Percentiles rank a stretch among this genome's conserved stretches.
These are phyloP conservation scores for Epicampocera succincta DNA, from an alignment of 2,888 invertebrate species.

Conservation along the genomic window DNA sequence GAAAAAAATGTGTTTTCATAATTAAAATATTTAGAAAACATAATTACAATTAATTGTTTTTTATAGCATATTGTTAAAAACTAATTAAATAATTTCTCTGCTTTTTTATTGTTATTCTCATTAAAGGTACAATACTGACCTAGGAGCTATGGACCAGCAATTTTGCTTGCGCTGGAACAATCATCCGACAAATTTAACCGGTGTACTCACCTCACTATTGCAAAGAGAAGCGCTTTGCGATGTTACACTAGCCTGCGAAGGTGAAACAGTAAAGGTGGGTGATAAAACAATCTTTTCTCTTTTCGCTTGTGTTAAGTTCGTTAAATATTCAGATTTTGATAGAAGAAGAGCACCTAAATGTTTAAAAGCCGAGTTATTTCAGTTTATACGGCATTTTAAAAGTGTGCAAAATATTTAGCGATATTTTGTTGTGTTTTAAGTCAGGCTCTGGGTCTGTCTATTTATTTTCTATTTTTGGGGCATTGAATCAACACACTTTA, in stretches of 20 bases:
- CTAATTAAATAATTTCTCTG: conserved; percentile 7
- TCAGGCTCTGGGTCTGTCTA: no score
- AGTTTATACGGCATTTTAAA: no score
- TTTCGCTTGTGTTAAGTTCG: no score
- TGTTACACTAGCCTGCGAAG: conserved; percentile 95
- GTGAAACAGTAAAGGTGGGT: conserved; percentile 89
- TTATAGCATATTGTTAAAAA: conserved; percentile 31
- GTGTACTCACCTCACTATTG: conserved; percentile 92
- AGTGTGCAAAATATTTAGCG: no score
- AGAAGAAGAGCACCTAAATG: no score
- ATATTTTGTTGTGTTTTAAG: no score
- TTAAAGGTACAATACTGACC: conserved; percentile 82
- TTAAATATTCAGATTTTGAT: no score
- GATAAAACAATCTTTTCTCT: neutral
- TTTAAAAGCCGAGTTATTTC: no score
- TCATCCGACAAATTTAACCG: conserved; percentile 94
- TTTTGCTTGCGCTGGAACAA: conserved; percentile 97
- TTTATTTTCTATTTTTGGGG: no score
- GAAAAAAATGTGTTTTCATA: neutral
- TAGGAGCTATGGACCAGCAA: conserved; percentile 87
- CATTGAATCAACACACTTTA: no score
- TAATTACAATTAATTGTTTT: neutral
- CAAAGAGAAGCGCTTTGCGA: conserved; percentile 95
- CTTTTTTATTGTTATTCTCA: conserved; percentile 52
- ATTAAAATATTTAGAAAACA: conserved; percentile 7